These are phyloP conservation scores for Mustela nigripes DNA, from an alignment of 2,113 vertebrate genomes.

Conservation along the genomic window DNA sequence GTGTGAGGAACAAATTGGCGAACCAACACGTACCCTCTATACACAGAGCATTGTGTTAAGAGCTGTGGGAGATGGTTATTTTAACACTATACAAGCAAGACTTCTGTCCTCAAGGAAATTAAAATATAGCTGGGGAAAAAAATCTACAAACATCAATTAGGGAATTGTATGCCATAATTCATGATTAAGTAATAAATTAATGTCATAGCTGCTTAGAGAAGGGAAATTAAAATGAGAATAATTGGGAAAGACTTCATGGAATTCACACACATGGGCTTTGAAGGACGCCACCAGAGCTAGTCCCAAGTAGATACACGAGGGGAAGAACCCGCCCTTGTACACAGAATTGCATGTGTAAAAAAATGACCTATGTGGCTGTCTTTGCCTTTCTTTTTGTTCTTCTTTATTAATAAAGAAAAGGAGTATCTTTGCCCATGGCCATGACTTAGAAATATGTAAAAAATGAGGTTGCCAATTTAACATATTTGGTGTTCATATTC, in stretches of 20 bases:
- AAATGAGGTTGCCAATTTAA: neutral
- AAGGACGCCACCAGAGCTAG: constrained; percentile 54
- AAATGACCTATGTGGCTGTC: neutral
- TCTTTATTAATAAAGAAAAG: constrained; percentile 4
- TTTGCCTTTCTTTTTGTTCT: neutral
- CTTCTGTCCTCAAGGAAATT: constrained; percentile 77
- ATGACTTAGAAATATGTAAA: neutral
- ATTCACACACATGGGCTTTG: constrained; percentile 29
- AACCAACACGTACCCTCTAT: neutral
- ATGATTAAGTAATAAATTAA: constrained; percentile 79
- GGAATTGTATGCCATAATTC: constrained; percentile 72
- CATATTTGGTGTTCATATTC: neutral
- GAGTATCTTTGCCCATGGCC: neutral
- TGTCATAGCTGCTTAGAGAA: constrained; percentile 64
- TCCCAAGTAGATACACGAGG: neutral
- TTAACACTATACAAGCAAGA: constrained; percentile 6
- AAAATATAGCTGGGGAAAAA: constrained; percentile 67
- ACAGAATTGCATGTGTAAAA: neutral
- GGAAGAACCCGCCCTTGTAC: rapidly evolving
- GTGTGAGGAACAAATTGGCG: neutral
- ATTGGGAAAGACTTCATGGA: constrained; percentile 60
- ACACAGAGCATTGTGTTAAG: neutral
- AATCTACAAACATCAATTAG: constrained; percentile 67
- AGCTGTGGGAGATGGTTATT: neutral
- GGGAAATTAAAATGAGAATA: constrained; percentile 71